Evolutionary conservation across 1,140 invertebrate genomes (phyloP).

Genomic region (Leptopilina boulardi): DNA sequence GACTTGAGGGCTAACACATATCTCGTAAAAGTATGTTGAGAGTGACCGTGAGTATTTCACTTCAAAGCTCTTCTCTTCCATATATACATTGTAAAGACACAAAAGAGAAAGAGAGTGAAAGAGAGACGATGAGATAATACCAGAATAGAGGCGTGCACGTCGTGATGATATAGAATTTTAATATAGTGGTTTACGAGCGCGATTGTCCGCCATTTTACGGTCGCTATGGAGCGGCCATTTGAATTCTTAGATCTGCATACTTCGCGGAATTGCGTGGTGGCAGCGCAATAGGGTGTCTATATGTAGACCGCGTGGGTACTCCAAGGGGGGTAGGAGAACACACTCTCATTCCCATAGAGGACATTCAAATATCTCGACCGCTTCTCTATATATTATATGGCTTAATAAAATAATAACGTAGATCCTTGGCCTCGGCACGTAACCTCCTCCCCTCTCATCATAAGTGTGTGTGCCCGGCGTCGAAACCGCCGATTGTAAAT

Average conservation of each 20-base stretch:
- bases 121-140: slow-evolving; percentile 48
- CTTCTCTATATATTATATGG: slow-evolving; percentile 64
- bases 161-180: slow-evolving; percentile 75
- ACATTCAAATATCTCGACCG: slow-evolving; percentile 65
- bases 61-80: slow-evolving; percentile 43
- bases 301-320: slow-evolving; percentile 1
- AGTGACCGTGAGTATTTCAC: slow-evolving; percentile 13
- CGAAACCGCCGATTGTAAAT: slow-evolving; percentile 46
- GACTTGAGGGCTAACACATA: background rate
- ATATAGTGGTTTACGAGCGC: slow-evolving; percentile 77
- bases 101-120: slow-evolving; percentile 15
- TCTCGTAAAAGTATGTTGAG: background rate
- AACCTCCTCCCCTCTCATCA: too few relatives aligned
- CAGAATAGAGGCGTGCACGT: slow-evolving; percentile 43
- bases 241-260: slow-evolving; percentile 77
- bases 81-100: slow-evolving; percentile 48
- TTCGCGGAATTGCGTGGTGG: slow-evolving; percentile 73
- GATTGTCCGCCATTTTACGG: slow-evolving; percentile 76
- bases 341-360: slow-evolving; percentile 42
- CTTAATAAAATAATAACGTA: slow-evolving; percentile 73
- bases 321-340: slow-evolving; percentile 10
- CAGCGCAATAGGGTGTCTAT: slow-evolving; percentile 48
- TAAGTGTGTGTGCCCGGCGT: slow-evolving; percentile 23
- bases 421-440: slow-evolving; percentile 52
- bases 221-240: slow-evolving; percentile 72